Conservation (phyloP, 2,113 vertebrate species). For the Pseudorhombus dupliciocellatus region DNA sequence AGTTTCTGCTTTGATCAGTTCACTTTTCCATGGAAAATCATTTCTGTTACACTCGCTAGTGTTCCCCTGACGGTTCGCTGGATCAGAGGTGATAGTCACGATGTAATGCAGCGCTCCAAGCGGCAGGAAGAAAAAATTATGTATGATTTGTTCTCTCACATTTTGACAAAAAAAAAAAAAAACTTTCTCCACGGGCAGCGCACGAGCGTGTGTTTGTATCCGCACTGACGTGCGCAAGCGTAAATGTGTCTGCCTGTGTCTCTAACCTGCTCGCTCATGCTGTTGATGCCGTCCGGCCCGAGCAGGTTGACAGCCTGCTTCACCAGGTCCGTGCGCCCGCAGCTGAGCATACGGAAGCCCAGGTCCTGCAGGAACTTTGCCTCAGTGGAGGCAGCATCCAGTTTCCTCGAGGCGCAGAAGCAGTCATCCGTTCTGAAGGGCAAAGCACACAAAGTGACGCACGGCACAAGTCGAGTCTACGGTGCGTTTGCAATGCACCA, state of each 20-base stretch:
- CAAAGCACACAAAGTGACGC: conserved; percentile 47
- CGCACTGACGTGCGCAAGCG: not conserved
- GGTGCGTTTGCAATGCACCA: conserved; percentile 2
- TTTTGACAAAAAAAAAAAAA: no score
- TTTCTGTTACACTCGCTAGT: conserved; percentile 15
- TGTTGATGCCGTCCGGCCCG: conserved; percentile 96
- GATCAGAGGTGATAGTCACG: conserved; percentile 25
- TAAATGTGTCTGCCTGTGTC: conserved; percentile 27
- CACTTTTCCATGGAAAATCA: conserved; percentile 20
- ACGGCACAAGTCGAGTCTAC: conserved; percentile 1
- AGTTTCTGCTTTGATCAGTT: conserved; percentile 29
- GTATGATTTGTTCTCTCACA: conserved; percentile 26
- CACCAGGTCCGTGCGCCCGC: conserved; percentile 95
- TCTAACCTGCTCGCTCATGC: conserved; percentile 96
- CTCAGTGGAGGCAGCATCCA: conserved; percentile 95
- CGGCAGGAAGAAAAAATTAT: conserved; percentile 31
- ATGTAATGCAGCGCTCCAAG: conserved; percentile 34
- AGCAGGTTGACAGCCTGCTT: conserved; percentile 96
- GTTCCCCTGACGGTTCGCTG: conserved; percentile 25
- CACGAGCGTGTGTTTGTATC: not conserved
- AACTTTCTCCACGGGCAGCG: conserved; percentile 1
- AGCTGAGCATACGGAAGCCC: conserved; percentile 99
- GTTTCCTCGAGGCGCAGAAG: conserved; percentile 94
- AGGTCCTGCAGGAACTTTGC: conserved; percentile 98
- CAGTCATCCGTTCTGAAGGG: conserved; percentile 93